These are phyloP conservation scores for Caenorhabditis angaria DNA, from an alignment of 2,888 invertebrate species.

Conservation along the genomic window DNA sequence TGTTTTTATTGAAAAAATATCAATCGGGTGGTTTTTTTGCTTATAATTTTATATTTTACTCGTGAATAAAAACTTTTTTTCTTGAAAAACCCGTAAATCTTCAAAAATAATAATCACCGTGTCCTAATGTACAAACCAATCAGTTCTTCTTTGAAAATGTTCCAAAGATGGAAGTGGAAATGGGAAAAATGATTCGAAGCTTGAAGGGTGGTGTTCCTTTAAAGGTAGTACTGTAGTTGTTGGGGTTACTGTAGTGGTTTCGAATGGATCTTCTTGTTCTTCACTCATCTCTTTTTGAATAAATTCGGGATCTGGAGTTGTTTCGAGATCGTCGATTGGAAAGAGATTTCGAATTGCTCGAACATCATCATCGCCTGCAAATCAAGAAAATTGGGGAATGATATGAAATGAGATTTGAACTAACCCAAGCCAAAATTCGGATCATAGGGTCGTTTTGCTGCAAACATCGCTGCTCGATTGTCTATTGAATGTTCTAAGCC, in stretches of 20 bases:
- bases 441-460: slow-evolving; percentile 52
- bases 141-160: slow-evolving; percentile 38
- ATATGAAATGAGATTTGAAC: slow-evolving; percentile 9
- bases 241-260: background rate
- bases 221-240: slow-evolving; percentile 19
- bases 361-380: slow-evolving; percentile 82
- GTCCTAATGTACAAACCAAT: slow-evolving; percentile 30
- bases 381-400: background rate
- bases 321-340: slow-evolving; percentile 16
- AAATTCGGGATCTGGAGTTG: background rate
- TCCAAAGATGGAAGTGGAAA: slow-evolving; percentile 38
- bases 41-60: no score
- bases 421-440: slow-evolving; percentile 49
- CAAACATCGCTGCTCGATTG: slow-evolving; percentile 69
- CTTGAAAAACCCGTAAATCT: no score
- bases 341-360: slow-evolving; percentile 80
- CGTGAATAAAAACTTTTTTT: no score
- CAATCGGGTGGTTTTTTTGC: no score
- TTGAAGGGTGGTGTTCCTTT: slow-evolving; percentile 9
- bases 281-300: background rate
- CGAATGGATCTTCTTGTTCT: background rate
- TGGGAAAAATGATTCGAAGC: slow-evolving; percentile 36
- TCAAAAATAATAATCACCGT: no score
- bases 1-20: no score
- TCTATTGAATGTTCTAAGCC: slow-evolving; percentile 96